Evolutionary conservation across 2,888 invertebrate species (phyloP).

Genomic region (Leptopterna dolabrata): DNA sequence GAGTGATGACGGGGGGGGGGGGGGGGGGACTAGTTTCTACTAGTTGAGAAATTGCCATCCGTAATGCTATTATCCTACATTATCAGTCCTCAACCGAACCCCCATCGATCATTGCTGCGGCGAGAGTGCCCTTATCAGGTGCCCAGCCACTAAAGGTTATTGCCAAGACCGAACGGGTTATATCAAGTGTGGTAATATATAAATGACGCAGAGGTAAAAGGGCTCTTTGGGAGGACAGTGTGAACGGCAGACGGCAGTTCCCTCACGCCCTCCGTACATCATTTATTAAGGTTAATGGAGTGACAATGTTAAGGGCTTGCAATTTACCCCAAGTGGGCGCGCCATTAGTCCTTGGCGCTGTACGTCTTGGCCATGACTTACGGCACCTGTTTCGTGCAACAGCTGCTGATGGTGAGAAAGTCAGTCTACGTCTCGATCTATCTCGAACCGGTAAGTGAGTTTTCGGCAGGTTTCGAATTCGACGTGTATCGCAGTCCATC

Average conservation of each 20-base stretch:
- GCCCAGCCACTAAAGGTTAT: not conserved
- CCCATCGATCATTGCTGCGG: not conserved
- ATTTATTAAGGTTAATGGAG: conserved; percentile 42
- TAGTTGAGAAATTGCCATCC: no score
- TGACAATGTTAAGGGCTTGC: conserved; percentile 31
- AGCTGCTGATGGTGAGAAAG: no score
- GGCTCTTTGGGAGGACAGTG: not conserved
- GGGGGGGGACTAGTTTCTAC: no score
- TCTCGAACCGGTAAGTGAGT: no score
- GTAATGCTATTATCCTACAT: no score
- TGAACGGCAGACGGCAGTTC: not conserved
- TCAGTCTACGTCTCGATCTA: no score
- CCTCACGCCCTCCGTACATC: conserved; percentile 12
- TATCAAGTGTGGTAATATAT: conserved; percentile 15
- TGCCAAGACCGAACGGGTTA: not conserved
- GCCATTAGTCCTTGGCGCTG: conserved; percentile 5
- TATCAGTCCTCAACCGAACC: not conserved
- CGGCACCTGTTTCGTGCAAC: not conserved
- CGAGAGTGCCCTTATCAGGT: not conserved
- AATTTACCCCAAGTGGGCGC: conserved; percentile 21
- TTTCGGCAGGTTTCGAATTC: no score
- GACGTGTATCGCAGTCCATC: no score
- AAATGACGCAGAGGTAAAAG: not conserved
- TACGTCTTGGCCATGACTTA: not conserved
- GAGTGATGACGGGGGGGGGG: no score